A percentile compares a stretch with the other conserved stretches of the same genome.
Conservation (phyloP, 2,797 vertebrate species). For the Vultur gryphus region DNA sequence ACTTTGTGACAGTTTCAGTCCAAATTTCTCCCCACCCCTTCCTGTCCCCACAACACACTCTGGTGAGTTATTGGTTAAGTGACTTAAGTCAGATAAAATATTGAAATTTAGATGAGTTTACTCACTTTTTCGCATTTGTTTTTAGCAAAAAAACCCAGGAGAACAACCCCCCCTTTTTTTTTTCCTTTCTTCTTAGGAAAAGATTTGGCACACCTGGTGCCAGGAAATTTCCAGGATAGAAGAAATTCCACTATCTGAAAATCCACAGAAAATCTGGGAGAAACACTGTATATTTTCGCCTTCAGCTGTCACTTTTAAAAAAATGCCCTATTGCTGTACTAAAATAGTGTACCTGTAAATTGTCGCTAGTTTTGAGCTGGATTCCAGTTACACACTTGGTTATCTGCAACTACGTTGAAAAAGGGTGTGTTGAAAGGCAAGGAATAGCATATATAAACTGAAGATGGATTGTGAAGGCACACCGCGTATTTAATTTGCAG, state of each 20-base stretch:
- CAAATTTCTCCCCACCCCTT: neutral
- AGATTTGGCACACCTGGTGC: neutral
- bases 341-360: neutral
- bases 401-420: neutral
- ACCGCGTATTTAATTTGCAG: neutral
- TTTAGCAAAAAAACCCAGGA: neutral
- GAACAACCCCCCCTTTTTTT: rapidly evolving
- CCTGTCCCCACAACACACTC: neutral
- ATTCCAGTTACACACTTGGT: neutral
- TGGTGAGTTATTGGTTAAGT: neutral
- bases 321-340: neutral
- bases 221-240: neutral
- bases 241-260: neutral
- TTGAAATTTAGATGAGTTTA: neutral
- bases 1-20: neutral
- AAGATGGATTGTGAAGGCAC: neutral
- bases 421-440: neutral
- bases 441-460: neutral
- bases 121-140: neutral
- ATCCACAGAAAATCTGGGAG: neutral
- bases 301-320: neutral
- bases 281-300: neutral
- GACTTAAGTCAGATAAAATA: neutral
- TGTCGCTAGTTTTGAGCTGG: neutral
- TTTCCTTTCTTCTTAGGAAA: neutral